Evolutionary conservation across 2,797 vertebrate species (phyloP).

Genomic region (Ara ararauna): DNA sequence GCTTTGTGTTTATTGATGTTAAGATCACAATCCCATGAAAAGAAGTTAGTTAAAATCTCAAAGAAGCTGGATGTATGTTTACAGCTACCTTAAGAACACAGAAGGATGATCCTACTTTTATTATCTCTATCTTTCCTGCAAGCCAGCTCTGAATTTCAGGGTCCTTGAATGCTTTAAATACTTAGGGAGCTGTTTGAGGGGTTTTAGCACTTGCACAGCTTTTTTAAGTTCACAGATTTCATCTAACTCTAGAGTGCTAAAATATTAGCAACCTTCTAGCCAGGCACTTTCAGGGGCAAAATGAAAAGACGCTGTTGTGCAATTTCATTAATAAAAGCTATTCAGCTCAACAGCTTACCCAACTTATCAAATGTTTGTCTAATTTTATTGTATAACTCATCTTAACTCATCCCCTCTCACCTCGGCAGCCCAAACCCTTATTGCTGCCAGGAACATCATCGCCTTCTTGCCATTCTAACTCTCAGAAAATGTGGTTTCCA

Average conservation of each 20-base stretch:
- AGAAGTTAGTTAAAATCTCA: neutral
- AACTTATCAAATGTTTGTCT: neutral
- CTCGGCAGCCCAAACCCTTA: neutral
- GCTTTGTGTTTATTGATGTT: neutral
- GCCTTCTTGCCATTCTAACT: neutral
- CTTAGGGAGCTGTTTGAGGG: neutral
- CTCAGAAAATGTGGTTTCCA: neutral
- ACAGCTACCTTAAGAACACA: neutral
- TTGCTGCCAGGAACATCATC: neutral
- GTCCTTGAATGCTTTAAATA: neutral
- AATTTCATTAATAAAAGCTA: neutral
- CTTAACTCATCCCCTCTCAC: neutral
- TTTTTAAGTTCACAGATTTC: neutral
- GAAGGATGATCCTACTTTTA: neutral
- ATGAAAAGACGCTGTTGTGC: neutral
- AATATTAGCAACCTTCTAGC: neutral
- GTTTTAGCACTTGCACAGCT: neutral
- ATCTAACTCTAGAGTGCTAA: neutral
- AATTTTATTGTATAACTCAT: neutral
- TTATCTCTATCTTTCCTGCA: neutral
- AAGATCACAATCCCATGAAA: neutral
- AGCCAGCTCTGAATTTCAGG: neutral
- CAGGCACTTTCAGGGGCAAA: neutral
- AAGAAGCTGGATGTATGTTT: neutral
- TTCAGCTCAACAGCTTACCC: neutral